A percentile compares a stretch with the other conserved stretches of the same genome.
phyloP scores from a whole-genome alignment of 2,888 invertebrate genomes.

The Zaprionus obscuricornis region DNA sequence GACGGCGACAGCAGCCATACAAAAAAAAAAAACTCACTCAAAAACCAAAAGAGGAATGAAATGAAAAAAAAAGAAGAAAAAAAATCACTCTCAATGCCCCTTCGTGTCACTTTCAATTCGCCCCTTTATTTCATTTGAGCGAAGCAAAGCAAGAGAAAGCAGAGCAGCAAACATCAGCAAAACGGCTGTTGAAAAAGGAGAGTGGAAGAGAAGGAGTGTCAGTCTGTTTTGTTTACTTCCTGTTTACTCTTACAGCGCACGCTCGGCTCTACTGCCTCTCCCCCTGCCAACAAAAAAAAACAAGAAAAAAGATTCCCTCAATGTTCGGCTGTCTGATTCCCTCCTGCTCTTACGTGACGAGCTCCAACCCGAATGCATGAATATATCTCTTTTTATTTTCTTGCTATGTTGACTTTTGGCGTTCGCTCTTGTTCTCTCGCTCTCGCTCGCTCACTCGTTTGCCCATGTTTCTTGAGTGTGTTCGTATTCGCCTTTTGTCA shows the following conservation, averaged over 20 bases:
- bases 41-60: too few relatives aligned
- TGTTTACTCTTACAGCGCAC: conserved; percentile 68
- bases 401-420: conserved; percentile 67
- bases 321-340: too few relatives aligned
- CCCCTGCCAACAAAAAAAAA: too few relatives aligned
- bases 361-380: conserved; percentile 17
- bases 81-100: conserved; percentile 24
- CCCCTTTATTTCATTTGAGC: conserved; percentile 38
- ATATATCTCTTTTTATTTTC: conserved; percentile 35
- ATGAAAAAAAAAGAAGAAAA: too few relatives aligned
- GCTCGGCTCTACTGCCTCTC: conserved; percentile 36
- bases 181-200: conserved; percentile 4
- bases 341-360: conserved; percentile 3
- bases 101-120: conserved; percentile 47
- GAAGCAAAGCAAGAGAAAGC: too few relatives aligned
- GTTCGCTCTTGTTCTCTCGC: conserved; percentile 58
- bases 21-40: conserved; percentile 42
- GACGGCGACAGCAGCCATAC: too few relatives aligned
- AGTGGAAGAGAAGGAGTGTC: background rate
- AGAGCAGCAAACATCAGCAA: too few relatives aligned
- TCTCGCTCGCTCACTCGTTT: conserved; percentile 23
- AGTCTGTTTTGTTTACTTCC: conserved; percentile 63
- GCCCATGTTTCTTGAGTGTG: conserved; percentile 19
- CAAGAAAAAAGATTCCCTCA: too few relatives aligned
- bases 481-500: background rate